Conservation (phyloP, 2,113 vertebrate genomes). For the Alethe diademata region DNA sequence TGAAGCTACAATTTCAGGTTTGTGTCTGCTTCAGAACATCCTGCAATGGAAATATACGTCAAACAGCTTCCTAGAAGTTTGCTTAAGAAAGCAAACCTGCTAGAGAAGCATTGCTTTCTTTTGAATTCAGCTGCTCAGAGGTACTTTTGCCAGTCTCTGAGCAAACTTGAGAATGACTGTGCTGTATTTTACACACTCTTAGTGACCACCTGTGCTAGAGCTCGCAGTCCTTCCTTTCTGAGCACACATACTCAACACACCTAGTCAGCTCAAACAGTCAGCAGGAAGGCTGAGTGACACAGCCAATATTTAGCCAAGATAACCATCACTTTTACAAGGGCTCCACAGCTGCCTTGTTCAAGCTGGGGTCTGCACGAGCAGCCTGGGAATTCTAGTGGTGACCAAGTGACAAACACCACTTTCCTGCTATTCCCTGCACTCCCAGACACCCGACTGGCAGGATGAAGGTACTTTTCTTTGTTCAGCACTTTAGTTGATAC, state of each 20-base stretch:
- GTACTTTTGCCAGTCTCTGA: not conserved
- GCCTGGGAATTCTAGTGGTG: not conserved
- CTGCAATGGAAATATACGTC: not conserved
- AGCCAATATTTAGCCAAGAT: constrained; percentile 40
- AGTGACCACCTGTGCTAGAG: not conserved
- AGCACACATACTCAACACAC: not conserved
- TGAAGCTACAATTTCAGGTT: not conserved
- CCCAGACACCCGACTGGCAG: fast-evolving
- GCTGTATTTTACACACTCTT: not conserved
- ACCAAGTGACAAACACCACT: not conserved
- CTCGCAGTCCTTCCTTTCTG: not conserved
- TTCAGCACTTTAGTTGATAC: not conserved
- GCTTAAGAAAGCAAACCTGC: not conserved
- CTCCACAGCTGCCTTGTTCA: not conserved
- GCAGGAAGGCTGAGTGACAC: not conserved
- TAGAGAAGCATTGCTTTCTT: not conserved
- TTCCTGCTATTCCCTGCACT: not conserved
- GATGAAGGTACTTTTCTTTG: not conserved
- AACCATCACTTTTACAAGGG: not conserved
- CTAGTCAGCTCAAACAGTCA: not conserved
- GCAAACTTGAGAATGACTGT: not conserved
- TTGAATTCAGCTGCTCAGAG: not conserved
- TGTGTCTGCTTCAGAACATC: not conserved
- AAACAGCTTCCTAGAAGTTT: not conserved
- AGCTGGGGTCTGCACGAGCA: not conserved